Evolutionary conservation across 1,140 invertebrate species (phyloP).

Genomic region (Drosophila arawakana): DNA sequence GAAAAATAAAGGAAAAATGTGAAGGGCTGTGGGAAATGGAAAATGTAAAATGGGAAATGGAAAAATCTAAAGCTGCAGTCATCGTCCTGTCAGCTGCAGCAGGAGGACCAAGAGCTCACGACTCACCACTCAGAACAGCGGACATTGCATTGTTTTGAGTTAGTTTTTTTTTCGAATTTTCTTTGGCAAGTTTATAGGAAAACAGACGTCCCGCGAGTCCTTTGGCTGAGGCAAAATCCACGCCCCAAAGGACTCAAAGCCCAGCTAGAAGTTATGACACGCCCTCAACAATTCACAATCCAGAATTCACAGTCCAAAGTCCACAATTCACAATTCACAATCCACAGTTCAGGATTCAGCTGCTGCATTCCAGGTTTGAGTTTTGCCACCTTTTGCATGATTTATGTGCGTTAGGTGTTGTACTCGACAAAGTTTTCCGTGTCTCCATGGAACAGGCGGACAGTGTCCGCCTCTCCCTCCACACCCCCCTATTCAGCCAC

Average conservation of each 20-base stretch:
- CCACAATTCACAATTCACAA: no score
- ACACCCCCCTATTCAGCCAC: not conserved
- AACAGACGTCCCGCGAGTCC: conserved; percentile 40
- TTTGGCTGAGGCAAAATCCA: conserved; percentile 47
- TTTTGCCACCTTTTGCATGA: conserved; percentile 73
- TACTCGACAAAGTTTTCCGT: conserved; percentile 49
- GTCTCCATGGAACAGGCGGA: conserved; percentile 13
- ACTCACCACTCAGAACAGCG: not conserved
- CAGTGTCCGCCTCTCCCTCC: not conserved
- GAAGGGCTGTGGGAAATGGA: not conserved
- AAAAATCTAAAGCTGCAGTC: conserved; percentile 47
- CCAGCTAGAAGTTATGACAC: conserved; percentile 71
- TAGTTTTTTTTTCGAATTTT: conserved; percentile 35
- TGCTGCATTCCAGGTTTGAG: conserved; percentile 28
- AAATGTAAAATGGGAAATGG: not conserved
- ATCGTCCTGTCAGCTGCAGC: conserved; percentile 67
- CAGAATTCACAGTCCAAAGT: not conserved
- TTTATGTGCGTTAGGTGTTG: conserved; percentile 75
- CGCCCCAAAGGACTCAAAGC: conserved; percentile 9
- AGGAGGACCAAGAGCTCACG: not conserved
- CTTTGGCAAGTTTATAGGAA: conserved; percentile 15
- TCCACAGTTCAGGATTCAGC: not conserved
- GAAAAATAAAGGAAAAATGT: not conserved
- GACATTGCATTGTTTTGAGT: conserved; percentile 13
- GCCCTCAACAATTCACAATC: conserved; percentile 36